These are phyloP conservation scores for Lepidurus couesii DNA, from an alignment of 1,140 invertebrate species.

Conservation along the genomic window DNA sequence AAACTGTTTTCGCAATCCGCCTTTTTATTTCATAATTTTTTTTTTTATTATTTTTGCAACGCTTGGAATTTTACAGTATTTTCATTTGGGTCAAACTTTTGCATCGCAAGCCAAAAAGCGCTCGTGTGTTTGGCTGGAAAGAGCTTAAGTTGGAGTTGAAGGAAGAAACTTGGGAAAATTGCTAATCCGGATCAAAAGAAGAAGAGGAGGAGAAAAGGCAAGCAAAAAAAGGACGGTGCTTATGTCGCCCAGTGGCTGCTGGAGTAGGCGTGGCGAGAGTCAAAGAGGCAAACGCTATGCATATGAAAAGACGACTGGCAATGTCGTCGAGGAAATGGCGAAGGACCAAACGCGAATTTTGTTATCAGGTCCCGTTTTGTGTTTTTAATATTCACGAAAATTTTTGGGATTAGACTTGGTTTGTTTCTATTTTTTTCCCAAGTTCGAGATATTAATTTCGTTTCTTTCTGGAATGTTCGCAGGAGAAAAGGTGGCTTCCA, in stretches of 20 bases:
- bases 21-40: no score
- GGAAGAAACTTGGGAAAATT: not conserved
- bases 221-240: not conserved
- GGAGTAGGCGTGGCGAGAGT: not conserved
- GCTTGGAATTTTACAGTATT: no score
- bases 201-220: no score
- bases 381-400: not conserved
- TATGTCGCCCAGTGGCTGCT: conserved; percentile 1
- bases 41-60: no score
- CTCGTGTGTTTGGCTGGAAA: not conserved
- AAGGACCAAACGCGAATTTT: conserved; percentile 2
- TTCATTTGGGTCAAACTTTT: no score
- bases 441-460: not conserved
- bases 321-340: not conserved
- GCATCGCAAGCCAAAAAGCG: no score
- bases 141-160: not conserved
- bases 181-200: not conserved
- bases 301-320: not conserved
- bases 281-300: not conserved
- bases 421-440: not conserved
- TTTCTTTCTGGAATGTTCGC: not conserved
- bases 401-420: no score
- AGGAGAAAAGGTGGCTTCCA: not conserved
- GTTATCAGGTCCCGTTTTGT: not conserved
- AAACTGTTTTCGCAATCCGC: not conserved